These are phyloP conservation scores for Mareca strepera DNA, from an alignment of 2,797 vertebrate genomes.

Conservation along the genomic window DNA sequence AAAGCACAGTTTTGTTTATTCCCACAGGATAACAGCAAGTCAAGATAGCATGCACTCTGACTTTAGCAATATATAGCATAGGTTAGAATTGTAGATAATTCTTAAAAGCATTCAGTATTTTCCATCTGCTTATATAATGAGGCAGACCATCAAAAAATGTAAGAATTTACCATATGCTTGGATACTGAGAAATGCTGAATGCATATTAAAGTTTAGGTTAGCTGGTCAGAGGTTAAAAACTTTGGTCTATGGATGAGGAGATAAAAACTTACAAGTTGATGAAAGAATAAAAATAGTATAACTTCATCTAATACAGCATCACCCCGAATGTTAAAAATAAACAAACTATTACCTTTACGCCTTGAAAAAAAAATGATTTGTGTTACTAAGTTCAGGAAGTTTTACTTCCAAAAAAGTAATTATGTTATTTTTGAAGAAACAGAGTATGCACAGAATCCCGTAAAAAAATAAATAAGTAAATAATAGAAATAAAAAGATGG, in stretches of 20 bases:
- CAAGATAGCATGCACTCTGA: background rate
- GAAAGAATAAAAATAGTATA: background rate
- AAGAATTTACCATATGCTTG: background rate
- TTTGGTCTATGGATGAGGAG: background rate
- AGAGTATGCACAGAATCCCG: background rate
- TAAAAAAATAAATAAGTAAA: background rate
- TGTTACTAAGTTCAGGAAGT: background rate
- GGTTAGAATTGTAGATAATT: background rate
- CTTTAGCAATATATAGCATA: background rate
- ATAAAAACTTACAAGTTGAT: background rate
- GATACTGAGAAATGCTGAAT: background rate
- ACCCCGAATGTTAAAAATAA: background rate
- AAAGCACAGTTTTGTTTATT: background rate
- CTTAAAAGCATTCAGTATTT: background rate
- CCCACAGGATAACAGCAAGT: background rate
- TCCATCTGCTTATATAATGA: background rate
- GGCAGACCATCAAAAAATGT: background rate
- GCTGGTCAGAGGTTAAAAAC: background rate
- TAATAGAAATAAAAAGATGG: background rate
- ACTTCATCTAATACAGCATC: background rate
- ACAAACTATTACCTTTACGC: background rate
- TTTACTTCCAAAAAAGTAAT: background rate
- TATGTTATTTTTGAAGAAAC: background rate
- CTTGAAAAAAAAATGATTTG: background rate
- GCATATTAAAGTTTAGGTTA: background rate